Evolutionary conservation across 2,797 vertebrate species (phyloP), one percentile per base, ranked within the genome.

Genomic region (Propithecus deckenii): DNA sequence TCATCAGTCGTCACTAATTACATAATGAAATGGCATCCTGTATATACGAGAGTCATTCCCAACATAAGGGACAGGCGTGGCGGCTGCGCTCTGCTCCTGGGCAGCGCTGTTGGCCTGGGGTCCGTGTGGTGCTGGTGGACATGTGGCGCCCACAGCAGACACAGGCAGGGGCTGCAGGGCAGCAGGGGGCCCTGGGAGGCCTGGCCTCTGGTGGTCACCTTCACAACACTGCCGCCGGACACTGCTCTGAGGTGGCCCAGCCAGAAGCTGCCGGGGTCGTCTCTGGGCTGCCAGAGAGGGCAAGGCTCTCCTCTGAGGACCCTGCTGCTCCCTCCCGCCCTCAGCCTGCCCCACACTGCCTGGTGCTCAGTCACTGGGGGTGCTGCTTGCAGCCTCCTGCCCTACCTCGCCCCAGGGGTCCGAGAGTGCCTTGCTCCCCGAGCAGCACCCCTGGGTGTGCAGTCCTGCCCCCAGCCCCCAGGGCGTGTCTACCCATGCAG

Each of bases 21-120:
- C 5, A 23, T 15, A 2, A 43, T n/a, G 15, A 35, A 38, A 67
- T 0, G 7, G 32, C 20, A 4, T 12, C 41, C 4, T 25, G 17
- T 4, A 30, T 50, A 7, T 22, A 25, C 4, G 12, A 57, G 28
- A 52, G 48, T 30, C 25, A 67, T 18, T 3, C 22, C 48, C 15
- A 38, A 22, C 35, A 41, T 0, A 0, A 14, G 6, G 23, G 41
- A 41, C 25, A 67, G 14, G 18, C 2, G 1, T 18, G 63, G n/a
- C 13, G 3, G 20, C 32, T 32, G 38, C 5, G 17, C 48, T 28
- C 15, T 32, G 38, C 41, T 69, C 18, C 8, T 28, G 23, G 38
- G 65, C 30, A n/a, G 65, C 4, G 38, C 67, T 71, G 65, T 11
- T 14, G 38, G 65, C 50, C 48, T 55, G 4, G 0, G 32, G 7